These are phyloP conservation scores for Cyrtodaria siliqua DNA, from an alignment of 2,888 invertebrate genomes.

Conservation along the genomic window DNA sequence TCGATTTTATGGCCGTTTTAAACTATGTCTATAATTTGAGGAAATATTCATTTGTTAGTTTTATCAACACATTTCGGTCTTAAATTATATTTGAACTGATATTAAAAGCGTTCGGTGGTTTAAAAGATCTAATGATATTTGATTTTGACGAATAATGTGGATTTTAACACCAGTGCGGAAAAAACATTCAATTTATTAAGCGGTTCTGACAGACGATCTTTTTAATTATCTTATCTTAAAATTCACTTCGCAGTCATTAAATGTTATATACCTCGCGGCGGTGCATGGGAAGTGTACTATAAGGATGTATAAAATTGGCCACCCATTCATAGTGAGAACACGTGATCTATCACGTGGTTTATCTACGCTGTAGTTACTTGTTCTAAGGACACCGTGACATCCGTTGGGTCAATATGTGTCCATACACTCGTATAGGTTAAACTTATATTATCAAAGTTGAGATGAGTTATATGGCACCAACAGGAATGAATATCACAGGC, in stretches of 20 bases:
- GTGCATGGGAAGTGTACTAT: no score
- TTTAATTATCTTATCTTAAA: slow-evolving; percentile 38
- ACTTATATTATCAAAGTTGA: no score
- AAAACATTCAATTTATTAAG: slow-evolving; percentile 17
- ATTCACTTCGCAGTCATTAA: not conserved
- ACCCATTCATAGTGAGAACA: not conserved
- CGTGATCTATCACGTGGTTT: no score
- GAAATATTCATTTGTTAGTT: slow-evolving; percentile 51
- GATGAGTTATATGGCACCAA: no score
- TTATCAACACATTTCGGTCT: slow-evolving; percentile 55
- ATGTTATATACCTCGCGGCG: no score
- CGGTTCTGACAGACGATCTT: slow-evolving; percentile 18
- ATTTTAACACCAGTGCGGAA: slow-evolving; percentile 26
- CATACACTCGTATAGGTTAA: no score
- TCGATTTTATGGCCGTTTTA: slow-evolving; percentile 41
- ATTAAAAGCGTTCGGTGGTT: slow-evolving; percentile 27
- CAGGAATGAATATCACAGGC: no score
- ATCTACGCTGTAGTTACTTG: no score
- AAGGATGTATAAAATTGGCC: not conserved
- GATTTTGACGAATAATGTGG: slow-evolving; percentile 26
- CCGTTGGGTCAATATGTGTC: no score
- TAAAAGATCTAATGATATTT: slow-evolving; percentile 8
- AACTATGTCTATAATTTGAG: slow-evolving; percentile 39
- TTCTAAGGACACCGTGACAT: no score
- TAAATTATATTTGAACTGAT: slow-evolving; percentile 50